phyloP scores from a whole-genome alignment of 2,888 invertebrate genomes.

The Lithophane semibrunnea region DNA sequence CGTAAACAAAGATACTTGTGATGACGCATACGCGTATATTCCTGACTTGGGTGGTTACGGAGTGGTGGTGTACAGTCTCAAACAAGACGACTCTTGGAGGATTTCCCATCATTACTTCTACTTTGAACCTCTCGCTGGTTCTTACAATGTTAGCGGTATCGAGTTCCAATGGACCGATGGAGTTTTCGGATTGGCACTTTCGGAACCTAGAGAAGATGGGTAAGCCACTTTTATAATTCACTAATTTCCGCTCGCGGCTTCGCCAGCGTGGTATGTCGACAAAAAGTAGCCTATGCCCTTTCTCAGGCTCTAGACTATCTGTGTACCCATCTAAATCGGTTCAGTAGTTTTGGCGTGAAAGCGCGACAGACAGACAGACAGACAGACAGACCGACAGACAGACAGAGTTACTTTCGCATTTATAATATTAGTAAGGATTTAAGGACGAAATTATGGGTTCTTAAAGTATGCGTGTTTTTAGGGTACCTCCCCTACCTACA shows the following conservation, averaged over 20 bases:
- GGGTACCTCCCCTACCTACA: no score
- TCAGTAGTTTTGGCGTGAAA: no score
- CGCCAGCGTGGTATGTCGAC: no score
- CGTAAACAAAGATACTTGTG: conserved; percentile 92
- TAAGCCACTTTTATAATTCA: conserved; percentile 68
- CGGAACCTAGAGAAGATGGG: conserved; percentile 90
- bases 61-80: conserved; percentile 94
- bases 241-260: no score
- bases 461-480: no score
- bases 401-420: no score
- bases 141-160: conserved; percentile 94
- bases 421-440: no score
- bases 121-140: conserved; percentile 94
- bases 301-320: no score
- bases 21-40: conserved; percentile 94
- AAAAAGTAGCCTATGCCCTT: no score
- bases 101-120: conserved; percentile 95
- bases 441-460: not conserved
- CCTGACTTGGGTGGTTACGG: conserved; percentile 95
- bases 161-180: conserved; percentile 97
- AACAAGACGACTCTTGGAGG: conserved; percentile 94
- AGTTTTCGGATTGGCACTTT: conserved; percentile 94
- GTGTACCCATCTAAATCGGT: no score
- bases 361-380: no score
- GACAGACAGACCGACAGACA: no score